A percentile compares a stretch with the other conserved stretches of the same genome.
These are phyloP conservation scores for Pachypanchax playfairii DNA, from an alignment of 2,113 vertebrate species.

Conservation along the genomic window DNA sequence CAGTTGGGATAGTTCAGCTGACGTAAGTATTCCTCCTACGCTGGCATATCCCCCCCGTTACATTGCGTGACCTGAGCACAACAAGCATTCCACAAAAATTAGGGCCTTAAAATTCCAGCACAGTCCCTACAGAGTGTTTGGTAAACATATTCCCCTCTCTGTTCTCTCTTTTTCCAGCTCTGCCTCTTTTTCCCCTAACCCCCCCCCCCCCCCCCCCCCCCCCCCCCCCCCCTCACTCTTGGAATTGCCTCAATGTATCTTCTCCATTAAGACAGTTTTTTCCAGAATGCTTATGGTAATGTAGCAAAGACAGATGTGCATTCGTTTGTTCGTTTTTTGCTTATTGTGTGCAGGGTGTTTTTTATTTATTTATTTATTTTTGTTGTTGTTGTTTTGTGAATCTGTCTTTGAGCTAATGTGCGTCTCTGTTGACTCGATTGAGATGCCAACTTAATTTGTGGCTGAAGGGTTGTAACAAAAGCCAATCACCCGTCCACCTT, in stretches of 20 bases:
- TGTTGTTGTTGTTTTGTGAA: too few species aligned
- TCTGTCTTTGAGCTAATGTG: constrained; percentile 31
- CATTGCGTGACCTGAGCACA: constrained; percentile 68
- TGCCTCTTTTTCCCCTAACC: constrained; percentile 13
- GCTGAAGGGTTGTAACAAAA: constrained; percentile 67
- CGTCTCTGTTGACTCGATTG: constrained; percentile 33
- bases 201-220: constrained; percentile 13
- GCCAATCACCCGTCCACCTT: constrained; percentile 65
- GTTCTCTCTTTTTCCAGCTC: constrained; percentile 38
- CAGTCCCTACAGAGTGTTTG: constrained; percentile 65
- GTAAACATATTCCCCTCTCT: constrained; percentile 57
- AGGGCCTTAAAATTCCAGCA: constrained; percentile 65
- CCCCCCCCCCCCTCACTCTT: neutral
- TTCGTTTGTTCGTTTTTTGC: constrained; percentile 20
- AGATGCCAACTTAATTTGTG: constrained; percentile 65
- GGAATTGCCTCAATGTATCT: constrained; percentile 18
- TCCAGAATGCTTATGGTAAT: constrained; percentile 21
- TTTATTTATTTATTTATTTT: too few species aligned
- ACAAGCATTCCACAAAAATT: constrained; percentile 63
- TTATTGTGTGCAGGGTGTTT: constrained; percentile 5
- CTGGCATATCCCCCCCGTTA: constrained; percentile 51
- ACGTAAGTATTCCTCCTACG: constrained; percentile 54
- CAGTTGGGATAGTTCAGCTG: constrained; percentile 37
- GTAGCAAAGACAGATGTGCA: constrained; percentile 36
- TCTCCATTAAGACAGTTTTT: constrained; percentile 26